Conservation (phyloP, 2,888 invertebrate genomes). For the Synanthedon vespiformis region DNA sequence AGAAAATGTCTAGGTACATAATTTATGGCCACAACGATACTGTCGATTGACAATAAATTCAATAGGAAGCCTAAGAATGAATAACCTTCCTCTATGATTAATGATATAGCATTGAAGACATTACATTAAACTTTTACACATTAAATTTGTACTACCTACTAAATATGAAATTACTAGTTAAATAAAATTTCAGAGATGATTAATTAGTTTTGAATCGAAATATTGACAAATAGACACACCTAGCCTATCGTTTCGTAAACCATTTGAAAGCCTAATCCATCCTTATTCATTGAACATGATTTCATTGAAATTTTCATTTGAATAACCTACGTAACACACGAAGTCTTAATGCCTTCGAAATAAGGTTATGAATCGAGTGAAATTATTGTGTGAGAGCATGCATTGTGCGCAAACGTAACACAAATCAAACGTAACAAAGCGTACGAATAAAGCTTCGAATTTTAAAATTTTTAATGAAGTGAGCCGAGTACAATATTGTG, state of each 20-base stretch:
- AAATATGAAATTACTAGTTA: too few relatives aligned
- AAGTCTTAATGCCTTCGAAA: slow-evolving; percentile 14
- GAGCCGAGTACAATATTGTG: slow-evolving; percentile 51
- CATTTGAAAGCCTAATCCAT: slow-evolving; percentile 20
- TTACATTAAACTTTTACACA: too few relatives aligned
- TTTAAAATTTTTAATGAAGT: slow-evolving; percentile 64
- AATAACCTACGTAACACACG: slow-evolving; percentile 14
- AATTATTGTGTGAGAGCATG: not conserved
- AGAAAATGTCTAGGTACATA: too few relatives aligned
- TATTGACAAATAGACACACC: slow-evolving; percentile 37
- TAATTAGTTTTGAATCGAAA: slow-evolving; percentile 14
- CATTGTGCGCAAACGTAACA: slow-evolving; percentile 14
- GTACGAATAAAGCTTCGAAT: slow-evolving; percentile 52
- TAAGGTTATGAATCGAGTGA: slow-evolving; percentile 15
- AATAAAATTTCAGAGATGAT: not conserved
- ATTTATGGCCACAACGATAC: too few relatives aligned
- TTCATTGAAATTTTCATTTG: slow-evolving; percentile 36
- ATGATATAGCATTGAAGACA: not conserved
- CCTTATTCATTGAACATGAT: slow-evolving; percentile 27
- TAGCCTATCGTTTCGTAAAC: slow-evolving; percentile 6
- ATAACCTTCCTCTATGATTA: not conserved
- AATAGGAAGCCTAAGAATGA: too few relatives aligned
- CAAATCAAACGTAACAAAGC: slow-evolving; percentile 59
- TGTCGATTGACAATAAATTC: too few relatives aligned
- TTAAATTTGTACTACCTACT: too few relatives aligned